Percentiles rank a stretch among this genome's conserved stretches.
phyloP scores from a whole-genome alignment of 2,113 vertebrate genomes.

The Nerophis lumbriciformis region DNA sequence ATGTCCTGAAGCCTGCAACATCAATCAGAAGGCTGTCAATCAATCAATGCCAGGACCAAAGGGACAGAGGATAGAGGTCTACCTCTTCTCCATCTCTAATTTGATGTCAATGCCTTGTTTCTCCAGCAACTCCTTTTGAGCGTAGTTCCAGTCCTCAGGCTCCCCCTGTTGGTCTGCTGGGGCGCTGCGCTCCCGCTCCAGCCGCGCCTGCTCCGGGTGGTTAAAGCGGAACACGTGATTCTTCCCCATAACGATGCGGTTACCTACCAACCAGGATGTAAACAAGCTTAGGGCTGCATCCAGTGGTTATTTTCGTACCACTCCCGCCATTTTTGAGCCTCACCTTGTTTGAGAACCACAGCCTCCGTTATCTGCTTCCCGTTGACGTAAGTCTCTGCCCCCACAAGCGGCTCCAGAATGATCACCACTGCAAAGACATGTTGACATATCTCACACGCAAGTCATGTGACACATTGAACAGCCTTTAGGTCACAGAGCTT shows the following conservation, averaged over 20 bases:
- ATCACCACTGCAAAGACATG: slow-evolving; percentile 70
- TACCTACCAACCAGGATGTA: slow-evolving; percentile 59
- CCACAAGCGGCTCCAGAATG: slow-evolving; percentile 78
- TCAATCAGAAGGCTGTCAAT: neutral
- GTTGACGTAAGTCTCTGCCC: slow-evolving; percentile 83
- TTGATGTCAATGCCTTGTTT: slow-evolving; percentile 88
- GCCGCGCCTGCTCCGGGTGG: slow-evolving; percentile 83
- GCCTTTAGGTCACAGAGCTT: neutral
- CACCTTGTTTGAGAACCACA: slow-evolving; percentile 79
- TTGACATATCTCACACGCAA: neutral
- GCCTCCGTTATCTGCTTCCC: slow-evolving; percentile 80
- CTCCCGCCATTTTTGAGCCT: neutral
- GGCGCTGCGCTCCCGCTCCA: slow-evolving; percentile 77
- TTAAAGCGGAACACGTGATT: slow-evolving; percentile 90
- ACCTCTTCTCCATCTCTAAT: slow-evolving; percentile 90
- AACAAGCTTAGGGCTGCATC: neutral
- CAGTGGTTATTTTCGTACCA: neutral
- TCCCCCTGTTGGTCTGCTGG: slow-evolving; percentile 72
- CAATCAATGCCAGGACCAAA: slow-evolving; percentile 26
- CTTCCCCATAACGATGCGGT: slow-evolving; percentile 89
- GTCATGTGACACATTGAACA: neutral
- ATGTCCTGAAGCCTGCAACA: slow-evolving; percentile 78
- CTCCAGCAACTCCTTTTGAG: slow-evolving; percentile 82
- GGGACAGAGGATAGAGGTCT: neutral
- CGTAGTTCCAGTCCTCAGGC: slow-evolving; percentile 87